phyloP scores from a whole-genome alignment of 1,140 invertebrate species.

The Heterodera carotae region DNA sequence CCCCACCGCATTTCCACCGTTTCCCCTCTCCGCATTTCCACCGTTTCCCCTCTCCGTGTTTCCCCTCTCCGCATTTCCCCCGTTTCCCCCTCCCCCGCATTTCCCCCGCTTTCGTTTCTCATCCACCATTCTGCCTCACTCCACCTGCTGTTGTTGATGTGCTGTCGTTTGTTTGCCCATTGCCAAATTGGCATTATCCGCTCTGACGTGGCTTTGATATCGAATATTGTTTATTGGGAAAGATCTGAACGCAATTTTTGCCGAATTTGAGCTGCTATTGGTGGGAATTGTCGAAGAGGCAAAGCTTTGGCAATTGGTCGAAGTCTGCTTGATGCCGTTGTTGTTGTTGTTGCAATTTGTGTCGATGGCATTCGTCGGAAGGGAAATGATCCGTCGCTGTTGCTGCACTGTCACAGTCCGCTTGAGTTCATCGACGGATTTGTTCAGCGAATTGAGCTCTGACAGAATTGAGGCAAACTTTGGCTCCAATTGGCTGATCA shows the following conservation, averaged over 20 bases:
- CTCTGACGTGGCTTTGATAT: not conserved
- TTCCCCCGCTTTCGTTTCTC: too few species aligned
- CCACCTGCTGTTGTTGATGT: not conserved
- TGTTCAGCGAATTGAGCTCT: not conserved
- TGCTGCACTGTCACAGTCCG: not conserved
- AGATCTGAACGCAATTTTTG: slow-evolving; percentile 2
- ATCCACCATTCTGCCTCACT: too few species aligned
- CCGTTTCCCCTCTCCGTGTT: too few species aligned
- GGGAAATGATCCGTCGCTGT: not conserved
- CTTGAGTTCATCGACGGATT: slow-evolving; percentile 4
- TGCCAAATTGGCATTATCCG: not conserved
- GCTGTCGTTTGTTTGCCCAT: not conserved
- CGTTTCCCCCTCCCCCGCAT: too few species aligned
- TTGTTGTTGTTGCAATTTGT: not conserved
- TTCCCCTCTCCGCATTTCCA: too few species aligned
- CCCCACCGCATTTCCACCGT: too few species aligned
- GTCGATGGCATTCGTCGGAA: not conserved
- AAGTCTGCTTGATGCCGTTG: not conserved
- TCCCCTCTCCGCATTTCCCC: too few species aligned
- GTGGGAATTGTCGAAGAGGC: not conserved
- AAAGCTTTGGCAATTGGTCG: not conserved
- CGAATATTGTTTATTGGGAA: not conserved
- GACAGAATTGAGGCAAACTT: slow-evolving; percentile 3
- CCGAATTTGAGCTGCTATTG: not conserved
- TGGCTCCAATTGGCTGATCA: slow-evolving; percentile 1